A percentile compares a stretch with the other conserved stretches of the same genome.
Conservation (phyloP, 30 jellyfish, hydroid and myxozoan genomes). For the Aurelia sp. region DNA sequence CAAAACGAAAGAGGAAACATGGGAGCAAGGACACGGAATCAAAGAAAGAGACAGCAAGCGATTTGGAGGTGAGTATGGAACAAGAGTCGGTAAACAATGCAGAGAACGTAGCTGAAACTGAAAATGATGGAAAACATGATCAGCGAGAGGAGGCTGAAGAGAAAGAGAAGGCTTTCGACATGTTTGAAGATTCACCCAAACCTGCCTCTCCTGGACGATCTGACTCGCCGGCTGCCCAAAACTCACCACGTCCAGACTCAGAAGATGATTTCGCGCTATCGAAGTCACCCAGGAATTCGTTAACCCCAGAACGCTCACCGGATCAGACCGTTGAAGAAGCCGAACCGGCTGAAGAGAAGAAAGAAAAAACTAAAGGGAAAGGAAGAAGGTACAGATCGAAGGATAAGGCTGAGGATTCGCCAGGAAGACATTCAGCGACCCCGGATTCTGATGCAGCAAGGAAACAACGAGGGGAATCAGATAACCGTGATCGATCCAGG, state of each 20-base stretch:
- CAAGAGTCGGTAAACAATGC: no score
- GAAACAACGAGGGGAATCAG: background rate
- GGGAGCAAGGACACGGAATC: constrained; percentile 4
- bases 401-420: constrained; percentile 41
- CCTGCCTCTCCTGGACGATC: constrained; percentile 29
- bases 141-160: background rate
- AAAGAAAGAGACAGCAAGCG: constrained; percentile 3
- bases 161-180: constrained; percentile 10
- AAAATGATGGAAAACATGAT: constrained; percentile 4
- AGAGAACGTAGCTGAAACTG: constrained; percentile 11
- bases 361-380: constrained; percentile 25
- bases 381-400: constrained; percentile 59
- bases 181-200: constrained; percentile 56
- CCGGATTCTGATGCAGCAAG: constrained; percentile 15
- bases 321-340: constrained; percentile 3
- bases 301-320: constrained; percentile 48
- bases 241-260: constrained; percentile 22
- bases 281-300: constrained; percentile 48
- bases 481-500: constrained; percentile 28
- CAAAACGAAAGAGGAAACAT: constrained; percentile 10
- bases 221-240: constrained; percentile 22
- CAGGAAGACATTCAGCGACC: constrained; percentile 20
- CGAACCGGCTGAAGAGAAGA: constrained; percentile 10
- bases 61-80: constrained; percentile 10
- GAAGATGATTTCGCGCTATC: constrained; percentile 55